These are phyloP conservation scores for Capitulum mitella DNA, from an alignment of 2,888 invertebrate species.

Conservation along the genomic window DNA sequence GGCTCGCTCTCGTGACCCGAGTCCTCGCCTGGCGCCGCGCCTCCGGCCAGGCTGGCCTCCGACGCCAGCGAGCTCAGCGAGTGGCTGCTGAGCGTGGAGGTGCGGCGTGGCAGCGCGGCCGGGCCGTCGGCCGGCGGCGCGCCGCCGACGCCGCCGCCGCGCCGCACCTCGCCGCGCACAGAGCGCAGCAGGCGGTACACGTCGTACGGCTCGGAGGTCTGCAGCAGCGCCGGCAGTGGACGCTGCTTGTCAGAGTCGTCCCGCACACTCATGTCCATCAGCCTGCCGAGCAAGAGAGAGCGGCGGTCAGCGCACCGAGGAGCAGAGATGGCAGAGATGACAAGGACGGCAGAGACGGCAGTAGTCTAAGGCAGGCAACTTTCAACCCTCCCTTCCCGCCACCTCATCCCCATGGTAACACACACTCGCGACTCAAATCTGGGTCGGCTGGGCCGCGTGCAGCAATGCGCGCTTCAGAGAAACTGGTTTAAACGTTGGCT, in stretches of 20 bases:
- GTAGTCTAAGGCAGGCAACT: no score
- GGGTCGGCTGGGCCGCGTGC: no score
- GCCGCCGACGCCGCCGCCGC: background rate
- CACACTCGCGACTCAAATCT: no score
- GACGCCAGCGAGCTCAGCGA: constrained; percentile 6
- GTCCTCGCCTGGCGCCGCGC: background rate
- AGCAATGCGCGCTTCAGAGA: no score
- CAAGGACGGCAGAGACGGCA: background rate
- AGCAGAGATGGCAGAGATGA: background rate
- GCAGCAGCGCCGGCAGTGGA: constrained; percentile 9
- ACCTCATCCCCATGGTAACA: no score
- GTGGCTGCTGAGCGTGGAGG: background rate
- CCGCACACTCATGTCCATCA: constrained; percentile 1
- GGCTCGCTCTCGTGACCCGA: constrained; percentile 4
- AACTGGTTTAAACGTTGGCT: no score
- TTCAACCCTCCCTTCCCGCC: no score
- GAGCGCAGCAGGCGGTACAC: background rate
- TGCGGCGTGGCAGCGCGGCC: background rate
- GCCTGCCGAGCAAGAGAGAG: background rate
- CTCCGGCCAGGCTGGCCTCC: background rate
- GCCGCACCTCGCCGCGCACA: background rate
- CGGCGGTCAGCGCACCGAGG: no score
- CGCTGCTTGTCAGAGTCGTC: background rate
- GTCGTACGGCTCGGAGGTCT: constrained; percentile 1
- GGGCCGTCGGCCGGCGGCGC: background rate